Percentiles rank a stretch among this genome's conserved stretches.
These are phyloP conservation scores for Crotalus tigris DNA, from an alignment of 2,113 vertebrate species.

Conservation along the genomic window DNA sequence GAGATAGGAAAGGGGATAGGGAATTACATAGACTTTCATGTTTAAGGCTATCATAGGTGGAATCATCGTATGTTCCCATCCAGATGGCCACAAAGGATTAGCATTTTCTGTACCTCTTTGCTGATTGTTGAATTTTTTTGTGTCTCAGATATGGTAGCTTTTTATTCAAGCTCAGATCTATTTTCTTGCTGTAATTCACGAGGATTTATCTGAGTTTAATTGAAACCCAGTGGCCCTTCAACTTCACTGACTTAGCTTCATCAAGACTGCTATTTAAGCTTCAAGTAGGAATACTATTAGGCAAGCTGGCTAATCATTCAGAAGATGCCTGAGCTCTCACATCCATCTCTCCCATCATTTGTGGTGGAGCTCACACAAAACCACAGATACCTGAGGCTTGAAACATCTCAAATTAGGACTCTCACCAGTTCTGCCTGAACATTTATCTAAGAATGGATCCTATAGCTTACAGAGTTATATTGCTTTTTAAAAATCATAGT, in stretches of 20 bases:
- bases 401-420: background rate
- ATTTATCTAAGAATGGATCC: background rate
- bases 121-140: background rate
- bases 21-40: background rate
- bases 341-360: too few relatives aligned
- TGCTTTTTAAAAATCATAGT: background rate
- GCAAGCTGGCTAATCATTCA: too few relatives aligned
- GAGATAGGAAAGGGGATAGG: background rate
- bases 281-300: background rate
- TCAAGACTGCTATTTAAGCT: background rate
- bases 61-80: background rate
- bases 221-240: background rate
- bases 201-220: background rate
- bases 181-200: background rate
- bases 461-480: background rate
- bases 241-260: background rate
- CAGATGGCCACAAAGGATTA: background rate
- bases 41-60: background rate
- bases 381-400: background rate
- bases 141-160: background rate
- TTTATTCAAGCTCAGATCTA: background rate
- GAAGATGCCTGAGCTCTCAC: background rate
- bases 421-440: background rate
- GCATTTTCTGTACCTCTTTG: background rate
- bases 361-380: background rate